Evolutionary conservation across 1,140 invertebrate genomes (phyloP).

Genomic region (Tetragnatha versicolor): DNA sequence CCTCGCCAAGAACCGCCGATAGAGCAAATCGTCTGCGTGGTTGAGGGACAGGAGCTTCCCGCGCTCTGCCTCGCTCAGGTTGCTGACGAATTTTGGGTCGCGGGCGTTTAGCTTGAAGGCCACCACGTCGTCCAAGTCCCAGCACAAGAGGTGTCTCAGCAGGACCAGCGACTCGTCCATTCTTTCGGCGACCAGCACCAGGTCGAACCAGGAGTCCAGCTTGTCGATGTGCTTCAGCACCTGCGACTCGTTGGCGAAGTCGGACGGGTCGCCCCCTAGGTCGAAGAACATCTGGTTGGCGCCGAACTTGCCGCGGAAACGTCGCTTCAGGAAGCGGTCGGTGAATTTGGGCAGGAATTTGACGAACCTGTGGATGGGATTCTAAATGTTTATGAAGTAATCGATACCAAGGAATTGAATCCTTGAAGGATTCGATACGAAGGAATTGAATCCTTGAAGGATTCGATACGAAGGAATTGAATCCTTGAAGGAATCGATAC

Average conservation of each 20-base stretch:
- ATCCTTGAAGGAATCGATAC: too few relatives aligned
- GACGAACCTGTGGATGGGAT: slow-evolving; percentile 42
- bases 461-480: too few relatives aligned
- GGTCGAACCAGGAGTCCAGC: slow-evolving; percentile 59
- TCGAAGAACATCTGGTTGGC: slow-evolving; percentile 62
- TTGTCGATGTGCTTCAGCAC: slow-evolving; percentile 49
- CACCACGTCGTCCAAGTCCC: slow-evolving; percentile 60
- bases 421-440: too few relatives aligned
- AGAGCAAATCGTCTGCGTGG: slow-evolving; percentile 61
- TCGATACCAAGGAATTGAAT: too few relatives aligned
- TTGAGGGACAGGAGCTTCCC: slow-evolving; percentile 58
- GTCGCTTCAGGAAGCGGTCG: background rate
- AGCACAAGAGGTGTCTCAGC: slow-evolving; percentile 59
- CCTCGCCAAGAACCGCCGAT: slow-evolving; percentile 61
- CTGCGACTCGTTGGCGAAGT: slow-evolving; percentile 50
- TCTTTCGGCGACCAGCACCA: slow-evolving; percentile 60
- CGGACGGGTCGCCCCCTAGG: slow-evolving; percentile 55
- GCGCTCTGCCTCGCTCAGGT: slow-evolving; percentile 31
- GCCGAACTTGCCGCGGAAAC: slow-evolving; percentile 55
- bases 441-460: too few relatives aligned
- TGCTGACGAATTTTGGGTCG: slow-evolving; percentile 30
- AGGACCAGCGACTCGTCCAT: slow-evolving; percentile 61
- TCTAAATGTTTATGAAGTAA: too few relatives aligned
- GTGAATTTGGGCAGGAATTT: background rate
- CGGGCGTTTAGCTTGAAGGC: slow-evolving; percentile 58